Base-by-base conservation (phyloP, 2,113 vertebrate species). In the Stomatorhinus ivindoensis region DNA sequence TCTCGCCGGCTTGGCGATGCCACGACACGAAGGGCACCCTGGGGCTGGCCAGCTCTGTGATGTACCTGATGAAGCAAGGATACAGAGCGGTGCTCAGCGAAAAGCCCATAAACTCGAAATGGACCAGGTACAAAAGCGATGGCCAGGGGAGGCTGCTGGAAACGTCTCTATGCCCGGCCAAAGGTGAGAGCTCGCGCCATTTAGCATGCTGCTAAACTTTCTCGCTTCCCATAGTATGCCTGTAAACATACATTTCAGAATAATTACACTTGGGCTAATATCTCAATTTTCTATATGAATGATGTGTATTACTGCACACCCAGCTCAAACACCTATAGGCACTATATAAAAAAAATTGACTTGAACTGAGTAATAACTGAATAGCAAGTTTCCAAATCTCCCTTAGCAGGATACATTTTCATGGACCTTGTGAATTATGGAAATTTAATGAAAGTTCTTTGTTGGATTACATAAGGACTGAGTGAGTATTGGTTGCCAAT, bases 1-100 rank as follows among this genome's bases (percentile, higher is more conserved):
- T 90, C 10, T 96, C 97, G 8, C 97, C 97, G 27, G 92, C 80
- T 0, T 98, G 97, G 97, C 96, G 92, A 48, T 98, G 97, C 92
- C 91, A 97, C 0, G 92, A 94, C 50, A 73, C 89, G 15, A 92
- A 91, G 0, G 96, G 96, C 15, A 94, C 94, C 85, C 93, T 98
- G 10, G 96, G 96, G 89, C 93, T 97, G 89, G 94, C 94, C 88
- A 95, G 95, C 85, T 91, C 92, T 10, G 93, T 94, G 3, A 89
- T 97, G 86, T 97, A 97, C 93, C 96, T 98, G 87, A 95, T 93
- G 84, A 97, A 97, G 91, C 95, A 96, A 94, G 96, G 96, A 5
- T 8, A 58, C 35, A 94, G 92, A 6, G 95, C 94, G 50, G 94
- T 96, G 91, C 93, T 97, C 65, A 95, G 93, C 92, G 92, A 86